These are phyloP conservation scores for Leptodactylus fallax DNA, from an alignment of 2,797 vertebrate genomes.

Conservation along the genomic window DNA sequence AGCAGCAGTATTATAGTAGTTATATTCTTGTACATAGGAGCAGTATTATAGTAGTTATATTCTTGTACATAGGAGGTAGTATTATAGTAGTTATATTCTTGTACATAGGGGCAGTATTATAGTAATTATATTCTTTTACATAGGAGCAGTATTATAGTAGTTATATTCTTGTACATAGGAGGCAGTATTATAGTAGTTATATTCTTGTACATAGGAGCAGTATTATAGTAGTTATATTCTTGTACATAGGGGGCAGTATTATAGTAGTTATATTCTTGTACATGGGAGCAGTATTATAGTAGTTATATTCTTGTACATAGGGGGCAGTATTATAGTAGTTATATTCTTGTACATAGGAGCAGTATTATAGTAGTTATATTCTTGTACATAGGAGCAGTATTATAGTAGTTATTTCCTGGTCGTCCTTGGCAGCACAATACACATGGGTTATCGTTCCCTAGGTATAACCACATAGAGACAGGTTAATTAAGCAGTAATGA, in stretches of 20 bases:
- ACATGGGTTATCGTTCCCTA: too few species aligned
- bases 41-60: background rate
- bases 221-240: conserved; percentile 4
- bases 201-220: background rate
- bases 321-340: background rate
- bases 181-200: conserved; percentile 1
- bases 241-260: background rate
- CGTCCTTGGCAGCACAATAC: too few species aligned
- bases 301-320: background rate
- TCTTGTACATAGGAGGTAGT: background rate
- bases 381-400: conserved; percentile 3
- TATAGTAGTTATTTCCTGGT: background rate
- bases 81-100: conserved; percentile 1
- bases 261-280: background rate
- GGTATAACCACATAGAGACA: too few species aligned
- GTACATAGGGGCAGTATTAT: background rate
- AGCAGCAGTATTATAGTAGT: background rate
- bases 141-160: background rate
- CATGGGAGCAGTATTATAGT: background rate
- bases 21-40: background rate
- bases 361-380: conserved; percentile 1
- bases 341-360: background rate
- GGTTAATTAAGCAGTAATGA: too few species aligned
- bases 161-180: conserved; percentile 1
- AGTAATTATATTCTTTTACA: background rate